A percentile compares a stretch with the other conserved stretches of the same genome.
These are phyloP conservation scores for Manis crassicaudata DNA, from an alignment of 2,797 vertebrate genomes.

Conservation along the genomic window DNA sequence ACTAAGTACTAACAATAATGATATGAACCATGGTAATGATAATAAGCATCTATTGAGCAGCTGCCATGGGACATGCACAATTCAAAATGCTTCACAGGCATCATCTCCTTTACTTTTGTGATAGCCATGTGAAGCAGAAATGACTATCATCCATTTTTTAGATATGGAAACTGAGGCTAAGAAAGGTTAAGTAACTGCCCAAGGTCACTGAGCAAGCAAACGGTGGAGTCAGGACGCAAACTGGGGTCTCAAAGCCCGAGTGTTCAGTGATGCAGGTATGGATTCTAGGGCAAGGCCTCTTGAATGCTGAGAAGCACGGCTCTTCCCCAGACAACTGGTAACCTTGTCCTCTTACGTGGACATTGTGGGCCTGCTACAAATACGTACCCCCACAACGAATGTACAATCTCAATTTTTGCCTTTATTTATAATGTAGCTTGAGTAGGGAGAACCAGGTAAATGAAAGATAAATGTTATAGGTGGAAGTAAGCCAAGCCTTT, in stretches of 20 bases:
- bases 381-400: not conserved
- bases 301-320: not conserved
- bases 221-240: not conserved
- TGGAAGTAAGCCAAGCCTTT: not conserved
- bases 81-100: not conserved
- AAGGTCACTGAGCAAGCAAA: not conserved
- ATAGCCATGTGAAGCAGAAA: not conserved
- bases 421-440: not conserved
- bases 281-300: not conserved
- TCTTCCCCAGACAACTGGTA: not conserved
- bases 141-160: not conserved
- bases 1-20: not conserved
- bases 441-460: not conserved
- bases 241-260: not conserved
- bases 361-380: not conserved
- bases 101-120: constrained; percentile 1
- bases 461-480: not conserved
- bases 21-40: not conserved
- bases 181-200: not conserved
- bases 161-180: not conserved
- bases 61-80: not conserved
- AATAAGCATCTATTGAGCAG: not conserved
- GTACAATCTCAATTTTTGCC: not conserved
- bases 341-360: not conserved
- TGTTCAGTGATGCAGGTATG: not conserved